Percentiles rank a stretch among this genome's conserved stretches.
phyloP scores from a whole-genome alignment of 2,797 vertebrate species.

The Chaetophractus vellerosus region DNA sequence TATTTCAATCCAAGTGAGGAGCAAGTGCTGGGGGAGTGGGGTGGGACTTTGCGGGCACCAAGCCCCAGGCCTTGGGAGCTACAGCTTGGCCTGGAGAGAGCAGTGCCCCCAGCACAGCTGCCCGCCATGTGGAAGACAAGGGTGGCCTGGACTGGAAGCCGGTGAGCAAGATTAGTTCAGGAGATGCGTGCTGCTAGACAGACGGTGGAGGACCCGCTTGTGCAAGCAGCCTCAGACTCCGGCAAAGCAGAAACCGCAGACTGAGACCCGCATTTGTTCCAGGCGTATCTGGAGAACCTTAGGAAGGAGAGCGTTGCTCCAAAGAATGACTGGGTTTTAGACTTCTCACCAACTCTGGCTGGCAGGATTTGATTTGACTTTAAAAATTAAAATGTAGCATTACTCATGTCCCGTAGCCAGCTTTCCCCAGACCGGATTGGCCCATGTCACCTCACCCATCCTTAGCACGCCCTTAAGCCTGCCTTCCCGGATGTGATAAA shows the following conservation, averaged over 20 bases:
- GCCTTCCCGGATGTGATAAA: no score
- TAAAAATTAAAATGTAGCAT: no score
- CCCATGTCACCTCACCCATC: no score
- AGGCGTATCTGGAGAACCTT: neutral
- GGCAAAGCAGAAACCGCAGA: neutral
- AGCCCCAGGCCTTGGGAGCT: no score
- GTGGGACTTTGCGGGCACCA: no score
- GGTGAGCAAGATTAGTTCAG: neutral
- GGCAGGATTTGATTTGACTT: neutral
- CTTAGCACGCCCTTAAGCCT: no score
- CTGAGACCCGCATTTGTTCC: neutral
- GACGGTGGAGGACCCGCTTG: neutral
- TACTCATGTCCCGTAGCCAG: no score
- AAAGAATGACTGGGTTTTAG: neutral
- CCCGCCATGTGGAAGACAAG: neutral
- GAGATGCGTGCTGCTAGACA: neutral
- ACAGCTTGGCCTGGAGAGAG: rapidly evolving
- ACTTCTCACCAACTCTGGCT: neutral
- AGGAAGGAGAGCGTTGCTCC: neutral
- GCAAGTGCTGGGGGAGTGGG: neutral
- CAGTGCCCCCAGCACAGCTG: neutral
- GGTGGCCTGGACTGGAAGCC: neutral
- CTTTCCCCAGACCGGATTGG: no score
- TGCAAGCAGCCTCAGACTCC: neutral
- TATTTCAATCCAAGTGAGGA: neutral